Evolutionary conservation across 1,140 invertebrate genomes (phyloP).

Genomic region (Hyles euphorbiae): DNA sequence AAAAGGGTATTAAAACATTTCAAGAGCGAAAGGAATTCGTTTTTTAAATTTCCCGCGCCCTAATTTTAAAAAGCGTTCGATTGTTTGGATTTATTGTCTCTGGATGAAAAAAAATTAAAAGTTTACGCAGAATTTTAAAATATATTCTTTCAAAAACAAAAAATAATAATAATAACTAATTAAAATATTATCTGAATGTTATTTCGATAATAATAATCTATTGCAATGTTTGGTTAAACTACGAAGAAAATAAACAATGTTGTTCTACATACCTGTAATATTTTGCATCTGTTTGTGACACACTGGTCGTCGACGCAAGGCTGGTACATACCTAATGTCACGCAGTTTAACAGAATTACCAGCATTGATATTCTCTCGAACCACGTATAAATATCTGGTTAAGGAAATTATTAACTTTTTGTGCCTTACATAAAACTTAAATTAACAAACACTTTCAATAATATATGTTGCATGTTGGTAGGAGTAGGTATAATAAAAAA

Average conservation of each 20-base stretch:
- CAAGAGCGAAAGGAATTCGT: not conserved
- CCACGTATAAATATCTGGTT: constrained; percentile 87
- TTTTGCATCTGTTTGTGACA: constrained; percentile 92
- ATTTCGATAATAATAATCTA: no score
- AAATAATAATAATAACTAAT: no score
- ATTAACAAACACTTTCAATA: not conserved
- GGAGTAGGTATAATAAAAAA: no score
- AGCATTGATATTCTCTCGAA: constrained; percentile 99
- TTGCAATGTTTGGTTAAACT: no score
- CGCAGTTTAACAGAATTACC: constrained; percentile 98
- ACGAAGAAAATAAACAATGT: not conserved
- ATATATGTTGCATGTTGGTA: no score
- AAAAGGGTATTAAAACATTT: not conserved
- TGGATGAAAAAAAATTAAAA: no score
- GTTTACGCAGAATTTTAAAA: no score
- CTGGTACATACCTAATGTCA: constrained; percentile 99
- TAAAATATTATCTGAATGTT: no score
- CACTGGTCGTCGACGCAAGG: constrained; percentile 98
- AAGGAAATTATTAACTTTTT: constrained; percentile 75
- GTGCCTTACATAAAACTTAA: not conserved
- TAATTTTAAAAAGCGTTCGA: no score
- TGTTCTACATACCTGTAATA: constrained; percentile 85
- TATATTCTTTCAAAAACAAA: no score
- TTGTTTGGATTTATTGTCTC: no score
- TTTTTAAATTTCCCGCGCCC: no score